Conservation (phyloP, 1,140 invertebrate species). For the Orius insidiosus region DNA sequence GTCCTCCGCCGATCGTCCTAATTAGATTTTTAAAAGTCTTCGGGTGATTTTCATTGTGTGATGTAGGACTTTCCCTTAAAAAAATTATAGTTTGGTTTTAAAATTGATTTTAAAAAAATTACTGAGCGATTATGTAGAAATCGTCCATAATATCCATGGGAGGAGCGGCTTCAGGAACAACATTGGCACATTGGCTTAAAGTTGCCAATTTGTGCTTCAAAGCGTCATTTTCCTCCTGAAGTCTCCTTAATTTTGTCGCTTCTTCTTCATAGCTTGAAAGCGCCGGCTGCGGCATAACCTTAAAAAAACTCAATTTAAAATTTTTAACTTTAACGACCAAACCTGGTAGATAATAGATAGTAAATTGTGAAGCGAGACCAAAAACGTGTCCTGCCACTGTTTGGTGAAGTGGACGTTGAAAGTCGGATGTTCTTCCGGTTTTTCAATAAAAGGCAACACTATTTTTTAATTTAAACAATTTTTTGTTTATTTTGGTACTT, state of each 20-base stretch:
- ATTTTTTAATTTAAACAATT: conserved; percentile 6
- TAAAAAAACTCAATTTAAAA: conserved; percentile 20
- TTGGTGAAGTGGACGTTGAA: conserved; percentile 81
- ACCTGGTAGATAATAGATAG: conserved; percentile 74
- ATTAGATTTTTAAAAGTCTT: conserved; percentile 58
- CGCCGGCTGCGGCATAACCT: conserved; percentile 67
- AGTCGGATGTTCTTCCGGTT: conserved; percentile 72
- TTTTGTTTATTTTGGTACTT: conserved; percentile 25
- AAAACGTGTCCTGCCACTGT: conserved; percentile 86
- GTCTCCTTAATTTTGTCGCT: conserved; percentile 50
- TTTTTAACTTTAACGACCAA: conserved; percentile 15
- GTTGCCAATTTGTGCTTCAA: conserved; percentile 37
- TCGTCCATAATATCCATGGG: conserved; percentile 72
- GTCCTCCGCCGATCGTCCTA: conserved; percentile 53
- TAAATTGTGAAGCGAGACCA: conserved; percentile 89
- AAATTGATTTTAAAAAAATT: conserved; percentile 26
- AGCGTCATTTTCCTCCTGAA: conserved; percentile 69
- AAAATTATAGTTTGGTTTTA: conserved; percentile 16
- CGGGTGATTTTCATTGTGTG: conserved; percentile 26
- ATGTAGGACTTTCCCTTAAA: conserved; percentile 30
- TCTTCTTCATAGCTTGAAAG: conserved; percentile 75
- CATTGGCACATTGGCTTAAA: conserved; percentile 21
- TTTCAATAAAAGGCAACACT: conserved; percentile 72
- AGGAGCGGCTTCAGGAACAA: conserved; percentile 32
- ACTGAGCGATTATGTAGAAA: conserved; percentile 79